Base-by-base conservation (phyloP, 2,888 invertebrate genomes). In the Fissipunctia ypsillon region DNA sequence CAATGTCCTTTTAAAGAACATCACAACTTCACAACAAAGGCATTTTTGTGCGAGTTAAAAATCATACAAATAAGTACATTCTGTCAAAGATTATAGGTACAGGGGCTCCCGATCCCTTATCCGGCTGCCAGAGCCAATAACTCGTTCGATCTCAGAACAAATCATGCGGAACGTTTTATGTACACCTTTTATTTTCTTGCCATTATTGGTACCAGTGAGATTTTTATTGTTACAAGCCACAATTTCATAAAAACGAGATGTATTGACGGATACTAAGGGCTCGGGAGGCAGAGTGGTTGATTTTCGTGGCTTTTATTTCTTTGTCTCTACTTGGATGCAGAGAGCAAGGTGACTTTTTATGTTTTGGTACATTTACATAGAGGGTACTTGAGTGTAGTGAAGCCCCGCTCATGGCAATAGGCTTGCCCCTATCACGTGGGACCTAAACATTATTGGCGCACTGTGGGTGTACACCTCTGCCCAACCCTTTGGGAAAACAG, bases 111-210 rank as follows among this genome's bases (percentile, higher is more conserved):
- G 61, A 73, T 86, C 77, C 67, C 38, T 81, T 76, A 79, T 63
- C 56, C 78, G 63, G 25, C 76, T 80, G 85, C 67, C 85, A 83
- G 28, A 19, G 60, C 74, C 87, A 85, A 82, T 87, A 82, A 80
- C 76, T 77, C 74, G 78, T 81, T 84, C 84, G 66, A 85, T 87
- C 82, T 77, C 71, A 70, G 74, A 76, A 69, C 79, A 82, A 87
- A 84, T 87, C 85, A 87, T 76, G 84, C 78, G 43, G 76, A 78
- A 87, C 72, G 60, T 76, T 85, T 83, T 80, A 80, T 77, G 75
- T 84, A 69, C 66, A 74, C 71, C 74, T 81, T 87, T 85, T 84
- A 78, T 78, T 70, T 73, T 61, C 28, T 57, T 54, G 28, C 41
- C 38, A 60, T 73, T 82, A 75, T 75, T 74, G 54, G 45, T 69